Evolutionary conservation across 2,888 invertebrate species (phyloP).

Genomic region (Melanchra persicariae): DNA sequence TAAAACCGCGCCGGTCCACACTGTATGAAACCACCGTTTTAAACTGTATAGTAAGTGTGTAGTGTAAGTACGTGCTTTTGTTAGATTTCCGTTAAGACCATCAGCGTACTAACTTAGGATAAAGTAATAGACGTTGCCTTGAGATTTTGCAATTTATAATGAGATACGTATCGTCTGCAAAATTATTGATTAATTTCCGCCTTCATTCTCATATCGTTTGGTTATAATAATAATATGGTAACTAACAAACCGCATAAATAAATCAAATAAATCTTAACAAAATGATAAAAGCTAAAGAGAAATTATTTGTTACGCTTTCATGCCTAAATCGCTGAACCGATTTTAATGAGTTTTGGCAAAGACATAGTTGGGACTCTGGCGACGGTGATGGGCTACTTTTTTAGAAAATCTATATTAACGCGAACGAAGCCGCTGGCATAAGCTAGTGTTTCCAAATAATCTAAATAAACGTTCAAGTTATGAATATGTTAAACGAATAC

Average conservation of each 20-base stretch:
- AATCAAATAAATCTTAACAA: neutral
- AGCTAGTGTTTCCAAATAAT: neutral
- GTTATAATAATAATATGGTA: too few species aligned
- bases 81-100: conserved; percentile 10
- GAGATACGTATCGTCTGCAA: conserved; percentile 2
- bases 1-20: too few species aligned
- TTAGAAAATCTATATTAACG: too few species aligned
- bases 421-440: too few species aligned
- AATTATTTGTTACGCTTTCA: too few species aligned
- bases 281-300: too few species aligned
- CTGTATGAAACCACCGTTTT: too few species aligned
- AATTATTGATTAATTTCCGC: conserved; percentile 18
- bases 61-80: neutral
- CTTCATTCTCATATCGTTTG: neutral
- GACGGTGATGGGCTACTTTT: too few species aligned
- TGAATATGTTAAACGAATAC: too few species aligned
- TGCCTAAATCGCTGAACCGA: too few species aligned
- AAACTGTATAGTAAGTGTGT: neutral
- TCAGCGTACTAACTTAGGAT: conserved; percentile 8
- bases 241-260: neutral
- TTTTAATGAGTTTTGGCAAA: too few species aligned
- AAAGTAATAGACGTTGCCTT: conserved; percentile 6
- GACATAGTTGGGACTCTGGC: too few species aligned
- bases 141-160: conserved; percentile 34
- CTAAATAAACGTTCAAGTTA: neutral